Percentiles rank a stretch among this genome's conserved stretches.
Evolutionary conservation across 1,140 invertebrate genomes (phyloP).

Genomic region (Scaptomyza montana): DNA sequence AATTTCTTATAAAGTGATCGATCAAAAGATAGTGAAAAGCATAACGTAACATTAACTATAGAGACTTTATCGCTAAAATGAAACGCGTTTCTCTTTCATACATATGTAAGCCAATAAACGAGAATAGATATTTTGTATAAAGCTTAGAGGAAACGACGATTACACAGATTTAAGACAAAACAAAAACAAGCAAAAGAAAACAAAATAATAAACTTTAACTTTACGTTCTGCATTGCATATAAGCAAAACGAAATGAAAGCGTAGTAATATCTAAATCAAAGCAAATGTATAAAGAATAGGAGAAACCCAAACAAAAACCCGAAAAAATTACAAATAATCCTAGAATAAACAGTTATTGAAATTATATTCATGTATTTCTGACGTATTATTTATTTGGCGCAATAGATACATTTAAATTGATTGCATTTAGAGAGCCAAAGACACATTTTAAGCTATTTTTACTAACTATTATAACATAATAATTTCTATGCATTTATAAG

Average conservation of each 20-base stretch:
- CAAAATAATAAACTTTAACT: conserved; percentile 17
- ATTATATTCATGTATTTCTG: conserved; percentile 20
- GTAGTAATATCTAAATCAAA: conserved; percentile 82
- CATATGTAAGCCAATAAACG: not conserved
- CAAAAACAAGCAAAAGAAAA: conserved; percentile 32
- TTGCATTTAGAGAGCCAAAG: conserved; percentile 52
- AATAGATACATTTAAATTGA: conserved; percentile 22
- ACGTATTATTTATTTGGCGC: conserved; percentile 13
- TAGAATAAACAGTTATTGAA: conserved; percentile 31
- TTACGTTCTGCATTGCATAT: conserved; percentile 47
- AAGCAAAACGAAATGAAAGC: conserved; percentile 59
- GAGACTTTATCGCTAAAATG: conserved; percentile 47
- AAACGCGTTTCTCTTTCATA: conserved; percentile 42
- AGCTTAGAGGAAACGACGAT: conserved; percentile 8
- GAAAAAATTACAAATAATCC: conserved; percentile 31
- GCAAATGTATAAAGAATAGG: conserved; percentile 67
- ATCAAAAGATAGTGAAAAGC: conserved; percentile 57
- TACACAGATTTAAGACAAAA: conserved; percentile 7
- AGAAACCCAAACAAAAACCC: conserved; percentile 21
- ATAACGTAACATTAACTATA: conserved; percentile 68
- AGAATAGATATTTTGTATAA: conserved; percentile 47
- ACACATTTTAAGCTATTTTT: conserved; percentile 38
- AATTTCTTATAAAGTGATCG: conserved; percentile 69
- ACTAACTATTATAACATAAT: not conserved
- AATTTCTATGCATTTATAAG: conserved; percentile 13